Evolutionary conservation across 2,888 invertebrate genomes (phyloP).

Genomic region (Agrochola litura): DNA sequence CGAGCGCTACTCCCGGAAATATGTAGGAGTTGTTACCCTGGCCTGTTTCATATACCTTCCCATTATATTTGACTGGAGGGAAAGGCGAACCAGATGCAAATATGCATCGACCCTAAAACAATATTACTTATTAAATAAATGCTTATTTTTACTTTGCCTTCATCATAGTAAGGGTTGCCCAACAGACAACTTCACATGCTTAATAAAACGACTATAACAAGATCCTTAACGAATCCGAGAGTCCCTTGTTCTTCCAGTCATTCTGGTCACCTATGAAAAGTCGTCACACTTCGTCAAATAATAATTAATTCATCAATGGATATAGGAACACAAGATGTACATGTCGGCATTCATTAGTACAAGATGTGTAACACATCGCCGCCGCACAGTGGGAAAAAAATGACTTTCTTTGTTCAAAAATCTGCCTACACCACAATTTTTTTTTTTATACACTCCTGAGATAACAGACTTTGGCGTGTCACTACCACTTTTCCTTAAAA

Average conservation of each 20-base stretch:
- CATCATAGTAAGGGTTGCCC: no score
- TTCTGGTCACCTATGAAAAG: not conserved
- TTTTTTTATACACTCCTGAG: no score
- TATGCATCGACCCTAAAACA: slow-evolving; percentile 95
- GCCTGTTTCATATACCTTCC: slow-evolving; percentile 96
- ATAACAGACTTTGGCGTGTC: no score
- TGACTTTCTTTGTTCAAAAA: no score
- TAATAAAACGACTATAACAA: not conserved
- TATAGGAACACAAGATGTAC: no score
- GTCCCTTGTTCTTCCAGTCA: not conserved
- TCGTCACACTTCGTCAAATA: no score
- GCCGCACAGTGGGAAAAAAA: no score
- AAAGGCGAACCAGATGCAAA: slow-evolving; percentile 99
- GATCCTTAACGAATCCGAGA: not conserved
- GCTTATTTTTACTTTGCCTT: not conserved
- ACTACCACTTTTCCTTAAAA: no score
- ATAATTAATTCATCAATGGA: no score
- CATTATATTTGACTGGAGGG: slow-evolving; percentile 94
- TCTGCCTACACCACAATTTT: no score
- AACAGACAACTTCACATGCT: not conserved
- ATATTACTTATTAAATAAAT: not conserved
- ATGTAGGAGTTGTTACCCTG: slow-evolving; percentile 99
- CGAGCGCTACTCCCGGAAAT: slow-evolving; percentile 98
- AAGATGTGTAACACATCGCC: no score
- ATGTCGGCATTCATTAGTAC: no score